Percentiles rank a stretch among this genome's conserved stretches.
Conservation (phyloP, 2,113 vertebrate genomes). For the Pteruthius melanotis region DNA sequence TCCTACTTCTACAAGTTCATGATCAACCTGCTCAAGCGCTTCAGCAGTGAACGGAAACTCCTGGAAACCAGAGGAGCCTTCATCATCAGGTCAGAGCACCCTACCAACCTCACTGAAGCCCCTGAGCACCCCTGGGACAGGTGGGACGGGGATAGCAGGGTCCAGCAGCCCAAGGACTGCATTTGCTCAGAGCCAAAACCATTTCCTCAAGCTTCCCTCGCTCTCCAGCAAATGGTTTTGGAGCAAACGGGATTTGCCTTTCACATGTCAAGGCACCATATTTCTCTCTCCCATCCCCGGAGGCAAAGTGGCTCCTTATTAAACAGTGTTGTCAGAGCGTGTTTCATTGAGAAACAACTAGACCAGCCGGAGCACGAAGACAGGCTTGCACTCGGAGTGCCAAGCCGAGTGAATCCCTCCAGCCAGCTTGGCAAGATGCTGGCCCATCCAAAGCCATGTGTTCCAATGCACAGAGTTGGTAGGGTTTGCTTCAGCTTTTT, state of each 20-base stretch:
- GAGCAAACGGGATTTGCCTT: background rate
- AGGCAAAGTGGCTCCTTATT: background rate
- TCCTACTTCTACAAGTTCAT: constrained; percentile 99
- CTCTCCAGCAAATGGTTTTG: background rate
- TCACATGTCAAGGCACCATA: background rate
- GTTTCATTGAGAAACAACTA: background rate
- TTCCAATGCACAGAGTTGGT: background rate
- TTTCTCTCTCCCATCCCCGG: background rate
- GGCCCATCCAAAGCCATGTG: fast-evolving
- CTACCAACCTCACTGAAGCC: background rate
- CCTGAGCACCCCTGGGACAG: fast-evolving
- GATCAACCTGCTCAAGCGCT: constrained; percentile 95
- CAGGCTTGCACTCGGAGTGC: background rate
- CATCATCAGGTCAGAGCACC: constrained; percentile 85
- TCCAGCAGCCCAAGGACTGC: background rate
- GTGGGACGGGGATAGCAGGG: background rate
- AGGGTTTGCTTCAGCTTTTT: background rate
- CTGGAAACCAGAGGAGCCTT: constrained; percentile 91
- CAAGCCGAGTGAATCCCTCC: background rate
- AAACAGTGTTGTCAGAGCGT: background rate
- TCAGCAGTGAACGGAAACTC: constrained; percentile 92
- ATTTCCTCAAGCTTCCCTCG: background rate
- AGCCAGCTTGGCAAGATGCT: fast-evolving
- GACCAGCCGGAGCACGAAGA: background rate
- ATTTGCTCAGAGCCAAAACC: background rate